Conservation (phyloP, 2,113 vertebrate species). For the Antechinus flavipes region DNA sequence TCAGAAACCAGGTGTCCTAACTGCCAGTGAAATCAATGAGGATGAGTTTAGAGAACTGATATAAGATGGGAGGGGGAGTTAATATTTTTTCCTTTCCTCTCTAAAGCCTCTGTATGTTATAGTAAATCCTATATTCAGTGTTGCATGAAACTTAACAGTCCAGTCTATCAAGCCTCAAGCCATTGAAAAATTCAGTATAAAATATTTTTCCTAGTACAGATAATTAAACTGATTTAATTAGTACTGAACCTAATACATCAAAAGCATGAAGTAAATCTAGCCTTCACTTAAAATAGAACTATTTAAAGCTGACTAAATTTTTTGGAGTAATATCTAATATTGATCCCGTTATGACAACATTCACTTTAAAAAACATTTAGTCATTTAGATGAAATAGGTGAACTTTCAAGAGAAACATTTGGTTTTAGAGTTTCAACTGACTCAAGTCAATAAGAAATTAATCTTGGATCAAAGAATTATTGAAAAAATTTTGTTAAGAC, state of each 20-base stretch:
- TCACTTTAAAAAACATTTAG: background rate
- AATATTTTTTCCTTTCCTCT: background rate
- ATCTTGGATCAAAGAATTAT: background rate
- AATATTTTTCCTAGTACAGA: background rate
- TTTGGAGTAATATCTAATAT: background rate
- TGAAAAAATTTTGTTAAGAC: constrained; percentile 12
- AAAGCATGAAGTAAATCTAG: background rate
- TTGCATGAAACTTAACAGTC: background rate
- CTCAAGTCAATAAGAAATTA: background rate
- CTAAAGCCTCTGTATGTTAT: background rate
- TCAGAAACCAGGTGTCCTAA: background rate
- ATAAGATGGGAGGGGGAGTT: background rate
- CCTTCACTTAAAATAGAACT: background rate
- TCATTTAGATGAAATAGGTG: background rate
- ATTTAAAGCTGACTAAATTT: background rate
- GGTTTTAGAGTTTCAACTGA: background rate
- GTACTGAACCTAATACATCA: background rate
- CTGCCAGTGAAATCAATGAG: background rate
- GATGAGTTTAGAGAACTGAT: background rate
- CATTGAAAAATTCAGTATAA: background rate
- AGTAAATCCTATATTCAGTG: background rate
- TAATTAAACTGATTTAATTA: background rate
- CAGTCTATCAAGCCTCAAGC: background rate
- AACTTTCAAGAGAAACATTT: background rate
- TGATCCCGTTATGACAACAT: background rate